Evolutionary conservation across 2,888 invertebrate species (phyloP).

Genomic region (Tubiluchus corallicola): DNA sequence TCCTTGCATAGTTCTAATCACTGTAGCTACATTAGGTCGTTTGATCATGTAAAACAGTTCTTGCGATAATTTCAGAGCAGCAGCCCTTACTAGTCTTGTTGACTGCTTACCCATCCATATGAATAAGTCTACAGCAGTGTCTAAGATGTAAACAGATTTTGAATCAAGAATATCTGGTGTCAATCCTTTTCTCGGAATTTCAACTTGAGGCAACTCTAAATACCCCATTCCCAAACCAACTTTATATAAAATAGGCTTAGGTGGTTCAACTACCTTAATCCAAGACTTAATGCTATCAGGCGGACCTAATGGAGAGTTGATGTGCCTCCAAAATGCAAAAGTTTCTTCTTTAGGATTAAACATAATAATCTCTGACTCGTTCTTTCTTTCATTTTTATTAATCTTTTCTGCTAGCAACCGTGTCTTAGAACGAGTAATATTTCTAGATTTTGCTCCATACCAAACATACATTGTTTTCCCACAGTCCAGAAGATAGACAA

Average conservation of each 20-base stretch:
- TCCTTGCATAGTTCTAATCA: slow-evolving; percentile 60
- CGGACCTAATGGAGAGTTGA: slow-evolving; percentile 37
- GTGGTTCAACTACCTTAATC: slow-evolving; percentile 33
- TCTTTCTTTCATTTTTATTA: slow-evolving; percentile 93
- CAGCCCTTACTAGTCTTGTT: slow-evolving; percentile 67
- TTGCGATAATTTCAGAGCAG: slow-evolving; percentile 87
- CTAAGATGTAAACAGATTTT: slow-evolving; percentile 85
- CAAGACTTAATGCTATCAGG: slow-evolving; percentile 18
- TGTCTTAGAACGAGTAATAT: slow-evolving; percentile 29
- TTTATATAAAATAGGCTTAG: slow-evolving; percentile 62
- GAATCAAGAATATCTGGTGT: slow-evolving; percentile 59
- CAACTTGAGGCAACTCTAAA: slow-evolving; percentile 73
- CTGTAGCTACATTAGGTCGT: slow-evolving; percentile 57
- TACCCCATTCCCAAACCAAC: slow-evolving; percentile 97
- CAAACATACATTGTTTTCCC: slow-evolving; percentile 54
- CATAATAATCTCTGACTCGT: slow-evolving; percentile 69
- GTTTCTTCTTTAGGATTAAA: slow-evolving; percentile 65
- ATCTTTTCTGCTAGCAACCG: slow-evolving; percentile 84
- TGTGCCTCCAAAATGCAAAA: slow-evolving; percentile 57
- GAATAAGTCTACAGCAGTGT: slow-evolving; percentile 80
- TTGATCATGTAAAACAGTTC: slow-evolving; percentile 84
- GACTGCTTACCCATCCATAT: slow-evolving; percentile 98
- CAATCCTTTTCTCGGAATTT: slow-evolving; percentile 35
- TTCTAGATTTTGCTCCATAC: slow-evolving; percentile 48
- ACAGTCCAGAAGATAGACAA: slow-evolving; percentile 72